These are phyloP conservation scores for Paragorgia papillata DNA, from an alignment of 92 coral and sea anemone species.

Conservation along the genomic window DNA sequence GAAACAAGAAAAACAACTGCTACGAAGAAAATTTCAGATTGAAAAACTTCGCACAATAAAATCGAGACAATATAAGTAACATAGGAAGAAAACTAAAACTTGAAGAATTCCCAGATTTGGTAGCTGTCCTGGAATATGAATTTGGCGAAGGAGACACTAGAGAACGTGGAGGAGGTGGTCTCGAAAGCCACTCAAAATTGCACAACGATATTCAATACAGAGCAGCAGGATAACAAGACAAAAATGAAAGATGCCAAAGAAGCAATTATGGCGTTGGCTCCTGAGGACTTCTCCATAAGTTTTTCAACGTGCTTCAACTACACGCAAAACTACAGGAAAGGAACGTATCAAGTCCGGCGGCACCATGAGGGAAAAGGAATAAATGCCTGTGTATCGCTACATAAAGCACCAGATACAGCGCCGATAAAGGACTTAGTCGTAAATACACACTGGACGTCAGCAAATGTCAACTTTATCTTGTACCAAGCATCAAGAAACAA, in stretches of 20 bases:
- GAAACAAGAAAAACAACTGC: conserved; percentile 12
- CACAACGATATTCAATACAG: conserved; percentile 48
- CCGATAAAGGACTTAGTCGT: conserved; percentile 40
- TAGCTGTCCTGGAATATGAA: too few species aligned
- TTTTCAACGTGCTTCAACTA: conserved; percentile 58
- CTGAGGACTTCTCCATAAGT: conserved; percentile 40
- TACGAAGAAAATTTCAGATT: conserved; percentile 26
- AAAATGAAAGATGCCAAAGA: conserved; percentile 58
- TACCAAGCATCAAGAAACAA: conserved; percentile 3
- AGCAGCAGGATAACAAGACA: conserved; percentile 55
- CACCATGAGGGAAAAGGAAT: conserved; percentile 54
- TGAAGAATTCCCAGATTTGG: conserved; percentile 59
- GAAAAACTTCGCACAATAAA: conserved; percentile 43
- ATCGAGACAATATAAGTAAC: conserved; percentile 39
- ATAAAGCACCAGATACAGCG: conserved; percentile 50
- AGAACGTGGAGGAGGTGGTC: conserved; percentile 58
- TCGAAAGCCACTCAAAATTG: conserved; percentile 55
- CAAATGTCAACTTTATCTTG: conserved; percentile 39
- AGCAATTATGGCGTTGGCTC: conserved; percentile 52
- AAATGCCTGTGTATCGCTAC: conserved; percentile 56
- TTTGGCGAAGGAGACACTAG: too few species aligned
- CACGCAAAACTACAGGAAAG: conserved; percentile 50
- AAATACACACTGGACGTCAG: conserved; percentile 12
- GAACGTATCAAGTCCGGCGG: conserved; percentile 52
- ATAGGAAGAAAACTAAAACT: too few species aligned